phyloP scores from a whole-genome alignment of 2,113 vertebrate species.

The Cyprinodon variegatus region DNA sequence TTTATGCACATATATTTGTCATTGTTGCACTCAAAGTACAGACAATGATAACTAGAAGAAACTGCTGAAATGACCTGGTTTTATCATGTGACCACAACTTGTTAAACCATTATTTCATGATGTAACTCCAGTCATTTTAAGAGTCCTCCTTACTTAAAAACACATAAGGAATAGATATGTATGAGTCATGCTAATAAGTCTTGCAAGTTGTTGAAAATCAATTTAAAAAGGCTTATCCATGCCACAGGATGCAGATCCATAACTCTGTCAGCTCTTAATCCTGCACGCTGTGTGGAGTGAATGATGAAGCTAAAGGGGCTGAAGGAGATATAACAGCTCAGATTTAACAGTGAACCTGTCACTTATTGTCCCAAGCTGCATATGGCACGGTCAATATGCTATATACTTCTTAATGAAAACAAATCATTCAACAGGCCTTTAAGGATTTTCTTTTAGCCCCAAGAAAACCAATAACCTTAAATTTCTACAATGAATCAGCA shows the following conservation, averaged over 20 bases:
- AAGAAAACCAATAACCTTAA: conserved; percentile 22
- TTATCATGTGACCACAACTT: conserved; percentile 1
- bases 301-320: conserved; percentile 25
- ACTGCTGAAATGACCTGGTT: conserved; percentile 13
- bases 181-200: not conserved
- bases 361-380: conserved; percentile 36
- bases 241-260: conserved; percentile 28
- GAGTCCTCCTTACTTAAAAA: not conserved
- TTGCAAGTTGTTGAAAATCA: not conserved
- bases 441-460: conserved; percentile 13
- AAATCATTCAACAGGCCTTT: conserved; percentile 8
- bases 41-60: conserved; percentile 8
- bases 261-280: conserved; percentile 15
- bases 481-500: conserved; percentile 1
- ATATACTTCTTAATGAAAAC: conserved; percentile 43
- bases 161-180: not conserved
- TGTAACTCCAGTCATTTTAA: not conserved
- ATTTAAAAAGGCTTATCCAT: not conserved
- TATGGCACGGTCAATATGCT: conserved; percentile 54
- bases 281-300: conserved; percentile 23
- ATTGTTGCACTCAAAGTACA: conserved; percentile 5
- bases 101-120: not conserved
- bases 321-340: conserved; percentile 17
- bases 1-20: conserved; percentile 30
- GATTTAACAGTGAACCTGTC: conserved; percentile 38